Evolutionary conservation across 2,113 vertebrate species (phyloP), one percentile per base, ranked within the genome.

Genomic region (Melanotaenia duboulayi): DNA sequence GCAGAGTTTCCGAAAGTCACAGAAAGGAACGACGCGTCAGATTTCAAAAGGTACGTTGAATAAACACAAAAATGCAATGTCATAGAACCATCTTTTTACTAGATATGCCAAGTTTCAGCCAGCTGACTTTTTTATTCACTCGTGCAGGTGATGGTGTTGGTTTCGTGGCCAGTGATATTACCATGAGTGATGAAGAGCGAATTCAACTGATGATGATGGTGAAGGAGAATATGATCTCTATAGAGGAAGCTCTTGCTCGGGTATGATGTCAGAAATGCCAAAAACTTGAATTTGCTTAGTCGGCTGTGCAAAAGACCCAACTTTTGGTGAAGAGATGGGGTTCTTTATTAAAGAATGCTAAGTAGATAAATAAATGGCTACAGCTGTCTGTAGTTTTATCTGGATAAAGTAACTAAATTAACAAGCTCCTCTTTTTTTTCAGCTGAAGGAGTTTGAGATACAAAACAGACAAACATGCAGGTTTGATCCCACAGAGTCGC

Each of bases 181-280:
- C 98, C 0, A 99, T 99, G 97, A 97, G 98, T 1, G 98, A 99
- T 10, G 97, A 99, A 82, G 98, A 99, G 3, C 94, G 97, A 10
- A 98, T 99, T 80, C 96, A 99, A 86, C 93, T 99, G 74, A 99
- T 99, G 97, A 97, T 97, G 96, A 99, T 99, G 98, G 98, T 99
- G 81, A 99, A 99, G 77, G 98, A 99, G 77, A 98, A 97, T 89
- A 99, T 98, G 96, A 99, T 99, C 81, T 98, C 97, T 0, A 97
- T 99, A 46, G 98, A 99, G 71, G 97, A 99, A 87, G 98, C 97
- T 0, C 93, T 99, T 51, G 97, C 96, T 2, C 95, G 97, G 95
- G 98, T 99, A 94, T 48, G 94, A 52, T 56, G 54, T 55, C 22
- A 28, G 39, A 4, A n/a, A 40, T 32, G 9, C 37, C 11, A 12